Conservation (phyloP, 2,797 vertebrate genomes). For the Girardinus metallicus region DNA sequence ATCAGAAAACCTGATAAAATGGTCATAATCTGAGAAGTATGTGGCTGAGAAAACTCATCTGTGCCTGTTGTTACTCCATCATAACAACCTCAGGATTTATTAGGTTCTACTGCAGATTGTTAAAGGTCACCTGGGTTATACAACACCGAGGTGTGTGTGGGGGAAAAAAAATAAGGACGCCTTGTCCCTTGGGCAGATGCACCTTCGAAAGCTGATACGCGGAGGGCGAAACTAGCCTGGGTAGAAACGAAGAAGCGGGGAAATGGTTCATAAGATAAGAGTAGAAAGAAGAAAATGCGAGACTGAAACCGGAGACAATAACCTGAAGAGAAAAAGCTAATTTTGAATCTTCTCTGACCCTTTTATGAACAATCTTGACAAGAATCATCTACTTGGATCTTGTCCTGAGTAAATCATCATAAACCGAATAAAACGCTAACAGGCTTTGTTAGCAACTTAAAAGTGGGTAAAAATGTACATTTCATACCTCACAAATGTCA, state of each 20-base stretch:
- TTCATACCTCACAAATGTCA: neutral
- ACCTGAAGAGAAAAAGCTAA: conserved; percentile 20
- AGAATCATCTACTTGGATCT: neutral
- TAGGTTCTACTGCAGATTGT: neutral
- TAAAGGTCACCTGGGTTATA: conserved; percentile 30
- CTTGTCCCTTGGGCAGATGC: conserved; percentile 28
- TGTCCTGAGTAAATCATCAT: neutral
- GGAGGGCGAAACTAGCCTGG: conserved; percentile 17
- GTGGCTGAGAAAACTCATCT: neutral
- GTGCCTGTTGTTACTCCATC: neutral
- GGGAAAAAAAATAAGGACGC: conserved; percentile 29
- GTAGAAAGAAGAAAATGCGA: neutral
- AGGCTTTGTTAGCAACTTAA: neutral
- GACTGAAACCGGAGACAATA: conserved; percentile 4
- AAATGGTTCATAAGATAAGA: conserved; percentile 12
- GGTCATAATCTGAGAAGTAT: neutral
- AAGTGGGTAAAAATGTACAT: neutral
- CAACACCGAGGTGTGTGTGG: conserved; percentile 37
- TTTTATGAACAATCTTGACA: neutral
- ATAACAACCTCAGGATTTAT: neutral
- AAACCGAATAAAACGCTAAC: neutral
- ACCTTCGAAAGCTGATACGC: conserved; percentile 50
- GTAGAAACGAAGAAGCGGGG: neutral
- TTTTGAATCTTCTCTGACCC: neutral
- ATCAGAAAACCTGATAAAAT: neutral